Base-by-base conservation (phyloP, 2,113 vertebrate genomes). In the Zapornia atra region DNA sequence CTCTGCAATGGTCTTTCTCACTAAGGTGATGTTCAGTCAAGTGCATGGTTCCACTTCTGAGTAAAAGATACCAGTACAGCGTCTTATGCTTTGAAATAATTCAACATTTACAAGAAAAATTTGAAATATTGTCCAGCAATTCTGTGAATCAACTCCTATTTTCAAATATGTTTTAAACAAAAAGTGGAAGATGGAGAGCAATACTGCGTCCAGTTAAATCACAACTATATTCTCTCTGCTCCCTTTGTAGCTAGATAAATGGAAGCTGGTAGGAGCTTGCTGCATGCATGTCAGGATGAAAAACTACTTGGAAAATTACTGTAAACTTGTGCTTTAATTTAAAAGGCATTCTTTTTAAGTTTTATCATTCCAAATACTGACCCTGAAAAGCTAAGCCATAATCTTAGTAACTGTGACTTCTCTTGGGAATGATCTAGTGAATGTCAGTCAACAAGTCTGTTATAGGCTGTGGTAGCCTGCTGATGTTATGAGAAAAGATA, bases 11-110 rank as follows among this genome's bases (percentile, higher is more conserved):
- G 9, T 26, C 26, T 63, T 91, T 83, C 53, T 75, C 66, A 54
- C 15, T 11, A 77, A 65, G 25, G 26, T 16, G 10, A n/a, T 53
- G 29, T 29, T 80, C 38, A 61, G 28, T 20, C 19, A 77, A 61
- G 13, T 9, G 9, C 1, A 2, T 24, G 15, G 24, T 61, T 86
- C 44, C 11, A 51, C 26, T 78, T 84, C 36, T 78, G n/a, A 82
- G 66, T 12, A 51, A 50, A 70, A 79, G 5, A 11, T 16, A 57
- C 1, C 0, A 2, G 8, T 48, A 15, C 0, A 48, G 29, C 4
- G 4, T 17, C 61, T 53, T 65, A 48, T 16, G 11, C 85, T 77
- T 75, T 19, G 28, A 75, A 82, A 46, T 34, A 79, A 65, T 33
- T 56, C 11, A 24, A 1, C 2, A 6, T 60, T 66, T 61, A 36